Conservation (phyloP, 2,113 vertebrate species). For the Verasper variegatus region DNA sequence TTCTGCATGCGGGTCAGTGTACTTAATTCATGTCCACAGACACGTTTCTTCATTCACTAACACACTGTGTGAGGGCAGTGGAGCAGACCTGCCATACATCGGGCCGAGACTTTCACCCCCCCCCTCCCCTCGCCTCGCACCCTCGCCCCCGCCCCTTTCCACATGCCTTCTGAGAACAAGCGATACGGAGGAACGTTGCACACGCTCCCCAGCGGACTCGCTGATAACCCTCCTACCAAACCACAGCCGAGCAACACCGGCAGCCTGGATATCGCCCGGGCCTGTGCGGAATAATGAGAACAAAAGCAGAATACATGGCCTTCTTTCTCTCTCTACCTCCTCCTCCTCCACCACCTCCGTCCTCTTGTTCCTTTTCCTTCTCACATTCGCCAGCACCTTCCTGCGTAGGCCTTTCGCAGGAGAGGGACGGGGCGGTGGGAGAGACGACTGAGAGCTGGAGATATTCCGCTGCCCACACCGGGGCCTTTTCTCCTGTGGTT, state of each 20-base stretch:
- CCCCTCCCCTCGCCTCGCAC: not conserved
- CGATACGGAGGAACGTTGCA: constrained; percentile 48
- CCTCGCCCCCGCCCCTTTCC: not conserved
- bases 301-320: constrained; percentile 67
- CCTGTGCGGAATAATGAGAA: constrained; percentile 65
- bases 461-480: constrained; percentile 20
- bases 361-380: constrained; percentile 43
- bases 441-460: constrained; percentile 14
- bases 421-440: not conserved
- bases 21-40: constrained; percentile 68
- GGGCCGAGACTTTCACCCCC: constrained; percentile 9
- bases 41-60: constrained; percentile 30
- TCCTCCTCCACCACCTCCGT: constrained; percentile 16
- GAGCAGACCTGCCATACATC: constrained; percentile 20
- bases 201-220: constrained; percentile 58
- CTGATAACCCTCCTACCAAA: constrained; percentile 61
- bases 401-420: constrained; percentile 32
- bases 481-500: constrained; percentile 33
- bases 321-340: constrained; percentile 35
- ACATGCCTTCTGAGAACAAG: constrained; percentile 42
- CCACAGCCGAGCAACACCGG: constrained; percentile 45
- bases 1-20: constrained; percentile 60
- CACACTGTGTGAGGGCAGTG: constrained; percentile 32
- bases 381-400: constrained; percentile 9
- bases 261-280: constrained; percentile 65